A percentile compares a stretch with the other conserved stretches of the same genome.
phyloP scores from a whole-genome alignment of 2,113 vertebrate species.

The Saguinus midas region DNA sequence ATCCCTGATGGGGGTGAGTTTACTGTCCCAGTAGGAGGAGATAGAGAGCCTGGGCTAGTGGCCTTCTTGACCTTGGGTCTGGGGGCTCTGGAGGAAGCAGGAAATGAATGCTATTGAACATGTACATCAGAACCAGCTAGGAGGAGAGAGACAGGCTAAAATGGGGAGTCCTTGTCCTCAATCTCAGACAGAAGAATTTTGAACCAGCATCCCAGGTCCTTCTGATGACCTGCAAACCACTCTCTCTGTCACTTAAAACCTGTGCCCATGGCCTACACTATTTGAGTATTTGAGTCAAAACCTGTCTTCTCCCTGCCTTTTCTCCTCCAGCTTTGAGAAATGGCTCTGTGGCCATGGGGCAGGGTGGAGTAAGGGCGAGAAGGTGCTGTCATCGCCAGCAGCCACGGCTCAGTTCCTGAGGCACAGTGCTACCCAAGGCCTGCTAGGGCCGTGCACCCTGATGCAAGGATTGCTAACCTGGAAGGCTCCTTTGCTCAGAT shows the following conservation, averaged over 20 bases:
- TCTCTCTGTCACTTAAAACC: background rate
- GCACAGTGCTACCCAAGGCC: fast-evolving
- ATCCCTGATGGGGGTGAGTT: background rate
- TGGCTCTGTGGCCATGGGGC: background rate
- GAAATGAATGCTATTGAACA: background rate
- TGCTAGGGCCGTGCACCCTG: fast-evolving
- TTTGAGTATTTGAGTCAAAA: background rate
- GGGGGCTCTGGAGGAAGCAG: background rate
- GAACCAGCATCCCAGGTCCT: background rate
- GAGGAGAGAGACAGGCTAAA: no score
- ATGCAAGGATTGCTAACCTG: background rate
- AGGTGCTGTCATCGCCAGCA: background rate
- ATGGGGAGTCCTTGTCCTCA: background rate
- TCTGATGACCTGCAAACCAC: background rate
- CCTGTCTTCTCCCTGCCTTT: background rate
- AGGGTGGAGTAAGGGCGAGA: no score
- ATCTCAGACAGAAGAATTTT: background rate
- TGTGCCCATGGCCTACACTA: no score
- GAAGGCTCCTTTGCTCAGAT: background rate
- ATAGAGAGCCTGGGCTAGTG: background rate
- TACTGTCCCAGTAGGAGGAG: background rate
- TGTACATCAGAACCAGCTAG: background rate
- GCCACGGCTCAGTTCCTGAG: background rate
- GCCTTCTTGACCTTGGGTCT: background rate
- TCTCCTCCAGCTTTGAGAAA: background rate